Conservation (phyloP, 2,113 vertebrate genomes). For the Aptenodytes forsteri region DNA sequence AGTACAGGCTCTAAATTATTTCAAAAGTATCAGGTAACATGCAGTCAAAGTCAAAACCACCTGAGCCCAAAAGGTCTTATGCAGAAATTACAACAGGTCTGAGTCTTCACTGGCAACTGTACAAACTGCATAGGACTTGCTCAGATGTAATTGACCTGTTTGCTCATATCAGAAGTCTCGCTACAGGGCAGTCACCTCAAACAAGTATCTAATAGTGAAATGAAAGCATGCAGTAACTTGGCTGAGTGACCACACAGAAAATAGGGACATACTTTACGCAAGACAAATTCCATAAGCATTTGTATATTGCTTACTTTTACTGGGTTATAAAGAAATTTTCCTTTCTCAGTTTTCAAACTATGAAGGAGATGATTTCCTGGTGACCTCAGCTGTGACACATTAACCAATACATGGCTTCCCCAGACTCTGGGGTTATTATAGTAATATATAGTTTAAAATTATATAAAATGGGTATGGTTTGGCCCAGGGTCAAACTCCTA, state of each 20-base stretch:
- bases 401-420: neutral
- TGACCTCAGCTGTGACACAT: neutral
- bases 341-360: neutral
- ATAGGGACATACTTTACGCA: neutral
- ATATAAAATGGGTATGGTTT: neutral
- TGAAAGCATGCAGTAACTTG: neutral
- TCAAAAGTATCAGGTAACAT: neutral
- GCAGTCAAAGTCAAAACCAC: neutral
- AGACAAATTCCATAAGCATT: neutral
- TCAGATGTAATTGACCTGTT: neutral
- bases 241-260: neutral
- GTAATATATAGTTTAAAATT: neutral
- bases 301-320: neutral
- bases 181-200: neutral
- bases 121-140: neutral
- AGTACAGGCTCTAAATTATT: neutral
- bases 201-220: neutral
- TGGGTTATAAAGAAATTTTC: neutral
- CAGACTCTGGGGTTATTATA: neutral
- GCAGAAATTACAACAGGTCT: neutral
- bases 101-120: neutral
- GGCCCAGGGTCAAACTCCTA: neutral
- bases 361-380: neutral
- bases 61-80: neutral
- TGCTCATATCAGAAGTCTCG: neutral